Percentiles rank a stretch among this genome's conserved stretches.
Evolutionary conservation across 2,797 vertebrate genomes (phyloP).

Genomic region (Chelon auratus): DNA sequence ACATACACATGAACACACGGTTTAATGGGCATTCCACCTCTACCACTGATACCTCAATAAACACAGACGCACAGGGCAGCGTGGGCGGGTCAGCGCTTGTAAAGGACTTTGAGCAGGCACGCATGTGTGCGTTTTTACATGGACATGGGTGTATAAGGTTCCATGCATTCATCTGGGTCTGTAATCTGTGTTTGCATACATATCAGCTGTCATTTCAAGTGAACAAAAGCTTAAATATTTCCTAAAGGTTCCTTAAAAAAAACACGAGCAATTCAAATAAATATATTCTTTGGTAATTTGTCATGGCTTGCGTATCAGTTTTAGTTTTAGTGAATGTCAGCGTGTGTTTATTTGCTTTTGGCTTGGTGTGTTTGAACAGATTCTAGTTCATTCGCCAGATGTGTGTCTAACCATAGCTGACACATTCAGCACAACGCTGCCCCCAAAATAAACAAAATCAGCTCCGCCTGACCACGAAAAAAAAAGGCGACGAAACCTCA

Average conservation of each 20-base stretch:
- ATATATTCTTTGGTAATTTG: not conserved
- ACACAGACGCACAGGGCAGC: conserved; percentile 40
- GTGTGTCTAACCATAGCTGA: conserved; percentile 60
- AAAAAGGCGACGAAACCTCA: conserved; percentile 39
- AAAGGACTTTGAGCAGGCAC: conserved; percentile 27
- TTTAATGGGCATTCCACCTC: conserved; percentile 70
- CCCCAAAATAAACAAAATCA: conserved; percentile 63
- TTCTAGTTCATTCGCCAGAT: conserved; percentile 25
- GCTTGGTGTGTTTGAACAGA: conserved; percentile 5
- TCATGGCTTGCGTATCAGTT: not conserved
- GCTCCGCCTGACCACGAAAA: conserved; percentile 37
- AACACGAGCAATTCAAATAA: not conserved
- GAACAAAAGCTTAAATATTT: not conserved
- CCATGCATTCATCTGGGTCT: conserved; percentile 13
- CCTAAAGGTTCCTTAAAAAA: not conserved
- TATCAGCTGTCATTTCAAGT: not conserved
- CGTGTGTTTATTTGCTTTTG: conserved; percentile 17
- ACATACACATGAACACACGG: conserved; percentile 2
- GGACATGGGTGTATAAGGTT: conserved; percentile 6
- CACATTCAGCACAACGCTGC: conserved; percentile 63
- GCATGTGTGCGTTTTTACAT: conserved; percentile 10
- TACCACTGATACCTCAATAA: conserved; percentile 55
- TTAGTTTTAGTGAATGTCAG: not conserved
- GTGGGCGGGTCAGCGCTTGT: conserved; percentile 36
- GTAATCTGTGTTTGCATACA: not conserved